Conservation (phyloP, 2,888 invertebrate genomes). For the Pammene aurita region DNA sequence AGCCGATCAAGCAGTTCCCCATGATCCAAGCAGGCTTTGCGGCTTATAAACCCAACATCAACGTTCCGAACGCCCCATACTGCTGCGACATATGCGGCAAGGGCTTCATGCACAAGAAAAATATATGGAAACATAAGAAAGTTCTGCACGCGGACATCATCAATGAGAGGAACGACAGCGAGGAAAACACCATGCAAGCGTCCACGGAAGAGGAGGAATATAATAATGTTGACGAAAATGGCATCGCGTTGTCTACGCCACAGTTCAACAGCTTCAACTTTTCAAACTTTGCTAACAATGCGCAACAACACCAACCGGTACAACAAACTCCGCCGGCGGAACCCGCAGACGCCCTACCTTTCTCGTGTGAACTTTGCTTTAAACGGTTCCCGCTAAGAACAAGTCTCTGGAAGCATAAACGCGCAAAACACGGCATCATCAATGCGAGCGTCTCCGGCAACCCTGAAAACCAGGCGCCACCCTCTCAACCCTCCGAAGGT, state of each 20-base stretch:
- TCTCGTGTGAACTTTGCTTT: conserved; percentile 75
- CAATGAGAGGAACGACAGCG: conserved; percentile 75
- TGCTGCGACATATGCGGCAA: conserved; percentile 87
- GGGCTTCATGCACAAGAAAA: conserved; percentile 82
- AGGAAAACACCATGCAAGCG: conserved; percentile 79
- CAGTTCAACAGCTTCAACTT: conserved; percentile 81
- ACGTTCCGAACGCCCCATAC: conserved; percentile 79
- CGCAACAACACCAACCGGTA: conserved; percentile 49
- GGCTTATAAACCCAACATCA: conserved; percentile 68
- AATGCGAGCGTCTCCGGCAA: conserved; percentile 59
- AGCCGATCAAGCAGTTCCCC: conserved; percentile 71
- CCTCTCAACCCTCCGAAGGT: conserved; percentile 54
- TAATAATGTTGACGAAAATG: conserved; percentile 74
- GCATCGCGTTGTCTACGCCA: conserved; percentile 71
- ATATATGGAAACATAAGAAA: conserved; percentile 82
- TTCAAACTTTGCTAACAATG: conserved; percentile 62
- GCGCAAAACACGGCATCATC: conserved; percentile 78
- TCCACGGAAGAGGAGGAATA: conserved; percentile 80
- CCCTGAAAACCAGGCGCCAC: conserved; percentile 53
- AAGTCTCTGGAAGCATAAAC: conserved; percentile 80
- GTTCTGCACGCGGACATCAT: conserved; percentile 78
- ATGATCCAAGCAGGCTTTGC: conserved; percentile 66
- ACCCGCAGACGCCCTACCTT: conserved; percentile 61
- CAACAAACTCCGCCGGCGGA: conserved; percentile 49
- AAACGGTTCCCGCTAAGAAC: conserved; percentile 76